phyloP scores from a whole-genome alignment of 2,113 vertebrate species.

The Cololabis saira region DNA sequence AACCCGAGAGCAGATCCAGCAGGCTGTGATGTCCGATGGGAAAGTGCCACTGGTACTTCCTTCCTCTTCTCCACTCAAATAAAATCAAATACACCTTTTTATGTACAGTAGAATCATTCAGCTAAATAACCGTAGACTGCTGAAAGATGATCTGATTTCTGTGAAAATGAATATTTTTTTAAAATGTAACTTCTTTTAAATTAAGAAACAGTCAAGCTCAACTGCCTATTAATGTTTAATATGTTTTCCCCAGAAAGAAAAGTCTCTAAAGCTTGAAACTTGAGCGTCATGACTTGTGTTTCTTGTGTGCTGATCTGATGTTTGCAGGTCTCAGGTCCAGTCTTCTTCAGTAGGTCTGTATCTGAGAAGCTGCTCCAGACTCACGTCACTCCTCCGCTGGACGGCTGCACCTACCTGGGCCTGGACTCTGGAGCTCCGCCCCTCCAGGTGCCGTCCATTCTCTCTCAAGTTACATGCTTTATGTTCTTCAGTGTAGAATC shows the following conservation, averaged over 20 bases:
- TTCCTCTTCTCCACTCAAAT: fast-evolving
- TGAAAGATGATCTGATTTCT: no score
- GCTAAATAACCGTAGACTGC: neutral
- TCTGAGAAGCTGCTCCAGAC: slow-evolving; percentile 91
- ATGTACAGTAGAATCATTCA: neutral
- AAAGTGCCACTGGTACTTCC: slow-evolving; percentile 88
- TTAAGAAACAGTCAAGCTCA: neutral
- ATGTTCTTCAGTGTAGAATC: no score
- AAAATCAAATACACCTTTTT: neutral
- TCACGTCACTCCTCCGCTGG: slow-evolving; percentile 89
- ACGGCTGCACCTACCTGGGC: slow-evolving; percentile 96
- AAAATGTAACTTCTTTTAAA: no score
- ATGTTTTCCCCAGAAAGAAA: no score
- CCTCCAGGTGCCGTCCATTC: slow-evolving; percentile 82
- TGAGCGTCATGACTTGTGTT: neutral
- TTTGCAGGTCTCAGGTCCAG: slow-evolving; percentile 89
- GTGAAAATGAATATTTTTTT: no score
- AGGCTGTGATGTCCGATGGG: slow-evolving; percentile 80
- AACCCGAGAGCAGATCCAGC: slow-evolving; percentile 79
- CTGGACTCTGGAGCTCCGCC: slow-evolving; percentile 92
- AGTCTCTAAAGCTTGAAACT: neutral
- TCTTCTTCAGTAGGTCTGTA: slow-evolving; percentile 89
- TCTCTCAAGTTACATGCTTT: neutral
- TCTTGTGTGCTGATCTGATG: neutral
- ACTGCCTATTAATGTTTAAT: neutral